Conservation (phyloP, 2,797 vertebrate species). For the Heteromormyrus szaboi region DNA sequence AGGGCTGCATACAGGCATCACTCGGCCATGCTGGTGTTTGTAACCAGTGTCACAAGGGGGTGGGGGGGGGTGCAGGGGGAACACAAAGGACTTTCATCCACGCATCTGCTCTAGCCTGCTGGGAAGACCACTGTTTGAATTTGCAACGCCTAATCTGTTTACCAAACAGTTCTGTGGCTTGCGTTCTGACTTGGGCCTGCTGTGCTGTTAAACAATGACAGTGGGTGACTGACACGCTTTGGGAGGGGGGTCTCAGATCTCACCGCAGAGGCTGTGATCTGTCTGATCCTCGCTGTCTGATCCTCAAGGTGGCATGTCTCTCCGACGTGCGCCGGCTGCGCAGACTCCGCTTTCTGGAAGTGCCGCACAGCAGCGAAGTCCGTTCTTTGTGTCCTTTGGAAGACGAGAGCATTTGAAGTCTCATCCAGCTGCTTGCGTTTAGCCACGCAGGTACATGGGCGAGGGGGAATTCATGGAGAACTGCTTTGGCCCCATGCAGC, state of each 20-base stretch:
- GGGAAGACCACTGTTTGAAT: constrained; percentile 13
- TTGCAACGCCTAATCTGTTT: constrained; percentile 17
- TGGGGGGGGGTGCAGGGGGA: neutral
- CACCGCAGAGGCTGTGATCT: neutral
- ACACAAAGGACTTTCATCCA: neutral
- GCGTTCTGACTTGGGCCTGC: neutral
- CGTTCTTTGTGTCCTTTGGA: neutral
- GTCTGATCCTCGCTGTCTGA: neutral
- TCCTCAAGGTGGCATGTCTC: neutral
- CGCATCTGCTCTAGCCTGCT: neutral
- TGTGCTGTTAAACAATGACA: neutral
- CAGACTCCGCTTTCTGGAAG: neutral
- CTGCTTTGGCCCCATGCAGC: neutral
- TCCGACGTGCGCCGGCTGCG: too few species aligned
- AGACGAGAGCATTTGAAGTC: neutral
- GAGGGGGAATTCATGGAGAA: neutral
- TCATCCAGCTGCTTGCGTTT: neutral
- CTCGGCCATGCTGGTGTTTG: neutral
- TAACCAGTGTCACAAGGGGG: neutral
- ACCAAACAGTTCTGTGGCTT: neutral
- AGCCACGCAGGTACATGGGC: neutral
- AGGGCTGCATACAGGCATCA: neutral
- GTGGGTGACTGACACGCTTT: neutral
- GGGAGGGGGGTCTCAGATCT: neutral
- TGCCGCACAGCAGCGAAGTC: neutral